Evolutionary conservation across 1,140 invertebrate species (phyloP).

Genomic region (Danaus melanippus): DNA sequence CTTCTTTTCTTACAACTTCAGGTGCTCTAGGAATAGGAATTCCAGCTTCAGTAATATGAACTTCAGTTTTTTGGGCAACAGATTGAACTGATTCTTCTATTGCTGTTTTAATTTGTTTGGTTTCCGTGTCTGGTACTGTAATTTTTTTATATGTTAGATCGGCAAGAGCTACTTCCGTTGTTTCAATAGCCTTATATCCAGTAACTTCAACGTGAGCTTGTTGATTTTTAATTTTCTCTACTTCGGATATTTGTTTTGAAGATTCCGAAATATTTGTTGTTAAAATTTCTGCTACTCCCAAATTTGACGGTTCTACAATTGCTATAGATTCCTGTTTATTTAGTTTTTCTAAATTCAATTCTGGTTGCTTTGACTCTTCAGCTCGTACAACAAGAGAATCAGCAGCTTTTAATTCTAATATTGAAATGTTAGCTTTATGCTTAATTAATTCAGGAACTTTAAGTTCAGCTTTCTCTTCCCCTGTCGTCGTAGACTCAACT

Average conservation of each 20-base stretch:
- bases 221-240: neutral
- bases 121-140: neutral
- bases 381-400: neutral
- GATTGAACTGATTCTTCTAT: conserved; percentile 9
- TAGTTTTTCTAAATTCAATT: neutral
- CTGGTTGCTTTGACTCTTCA: conserved; percentile 6
- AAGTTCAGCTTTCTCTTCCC: neutral
- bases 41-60: conserved; percentile 6
- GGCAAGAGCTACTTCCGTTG: neutral
- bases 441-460: neutral
- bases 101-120: conserved; percentile 3
- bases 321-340: no score
- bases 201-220: conserved; percentile 10
- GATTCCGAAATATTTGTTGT: neutral
- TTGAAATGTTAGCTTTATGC: neutral
- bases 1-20: conserved; percentile 6
- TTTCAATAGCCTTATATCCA: conserved; percentile 9
- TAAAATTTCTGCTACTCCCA: conserved; percentile 7
- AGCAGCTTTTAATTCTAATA: neutral
- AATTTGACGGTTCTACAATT: neutral
- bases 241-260: no score
- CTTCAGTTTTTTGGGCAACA: conserved; percentile 4
- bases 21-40: neutral
- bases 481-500: conserved; percentile 2
- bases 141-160: conserved; percentile 2